Base-by-base conservation (phyloP, 2,113 vertebrate species). In the Nycticebus coucang region DNA sequence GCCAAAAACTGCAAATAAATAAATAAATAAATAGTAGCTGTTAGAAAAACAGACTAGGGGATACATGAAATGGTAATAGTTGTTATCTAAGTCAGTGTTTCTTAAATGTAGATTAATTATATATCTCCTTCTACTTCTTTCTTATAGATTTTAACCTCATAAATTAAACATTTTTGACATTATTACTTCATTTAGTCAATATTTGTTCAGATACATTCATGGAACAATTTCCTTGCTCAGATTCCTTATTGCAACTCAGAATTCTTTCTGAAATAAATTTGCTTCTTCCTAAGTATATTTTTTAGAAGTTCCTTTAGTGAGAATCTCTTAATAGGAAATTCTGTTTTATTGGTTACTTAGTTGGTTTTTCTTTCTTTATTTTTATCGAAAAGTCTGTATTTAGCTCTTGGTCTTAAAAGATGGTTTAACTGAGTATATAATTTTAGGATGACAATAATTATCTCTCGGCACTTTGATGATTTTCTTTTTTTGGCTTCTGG, bases 331-430 rank as follows among this genome's bases (percentile, higher is more conserved):
- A 83, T 75, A 4, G 37, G 26, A 87, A 96, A 94, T 80, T 87
- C 72, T 45, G 22, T 19, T 12, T 96, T 89, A 26, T 53, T 24
- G 72, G 15, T 50, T 83, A 11, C 24, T 64, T 64, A 5, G 22
- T 7, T 92, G 14, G 9, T 57, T 91, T 86, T 5, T 87, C 74
- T 92, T 77, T 77, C 18, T 55, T 71, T 41, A 66, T 75, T 91
- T 50, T 33, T 33, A 53, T 45, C 30, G 9, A 66, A 75, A 81
- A 89, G 45, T 35, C 69, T 75, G 35, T 66, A 81, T 37, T 85
- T 84, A 97, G 66, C 30, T 69, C n/a, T 79, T 80, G 41, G 30
- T 89, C 78, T 88, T 93, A 66, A 96, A 83, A 84, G 33, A 74
- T 41, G 72, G 15, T 57, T 84, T 74, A 83, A 18, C 24, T 41